phyloP scores from a whole-genome alignment of 2,113 vertebrate genomes.

The Symphodus melops region DNA sequence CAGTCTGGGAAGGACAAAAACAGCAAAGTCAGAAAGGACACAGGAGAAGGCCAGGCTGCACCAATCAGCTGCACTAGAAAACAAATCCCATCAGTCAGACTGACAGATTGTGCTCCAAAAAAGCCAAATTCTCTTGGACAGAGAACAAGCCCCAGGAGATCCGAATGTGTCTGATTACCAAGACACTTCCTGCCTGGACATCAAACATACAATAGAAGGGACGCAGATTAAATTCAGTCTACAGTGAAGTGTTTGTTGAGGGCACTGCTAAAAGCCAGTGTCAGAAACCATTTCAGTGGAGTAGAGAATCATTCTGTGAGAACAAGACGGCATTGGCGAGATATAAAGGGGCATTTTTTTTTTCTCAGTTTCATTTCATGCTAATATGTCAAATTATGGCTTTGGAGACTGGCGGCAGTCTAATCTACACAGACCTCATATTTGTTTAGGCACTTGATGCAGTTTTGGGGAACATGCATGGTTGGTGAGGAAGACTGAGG shows the following conservation, averaged over 20 bases:
- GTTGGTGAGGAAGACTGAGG: slow-evolving; percentile 15
- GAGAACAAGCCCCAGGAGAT: slow-evolving; percentile 52
- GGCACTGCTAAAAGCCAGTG: not conserved
- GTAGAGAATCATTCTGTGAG: slow-evolving; percentile 7
- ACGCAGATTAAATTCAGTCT: slow-evolving; percentile 26
- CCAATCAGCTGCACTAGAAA: slow-evolving; percentile 57
- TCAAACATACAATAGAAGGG: slow-evolving; percentile 27
- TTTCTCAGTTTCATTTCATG: slow-evolving; percentile 34
- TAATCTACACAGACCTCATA: slow-evolving; percentile 35
- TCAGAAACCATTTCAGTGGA: slow-evolving; percentile 8
- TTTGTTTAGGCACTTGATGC: slow-evolving; percentile 35
- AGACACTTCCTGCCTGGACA: slow-evolving; percentile 47
- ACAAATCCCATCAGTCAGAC: slow-evolving; percentile 57
- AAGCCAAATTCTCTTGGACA: slow-evolving; percentile 61
- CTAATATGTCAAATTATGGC: slow-evolving; percentile 30
- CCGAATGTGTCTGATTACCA: slow-evolving; percentile 59
- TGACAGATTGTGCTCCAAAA: slow-evolving; percentile 54
- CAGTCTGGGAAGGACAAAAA: slow-evolving; percentile 33
- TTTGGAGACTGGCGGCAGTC: slow-evolving; percentile 25
- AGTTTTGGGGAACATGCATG: slow-evolving; percentile 19
- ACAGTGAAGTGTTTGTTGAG: slow-evolving; percentile 16
- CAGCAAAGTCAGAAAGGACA: slow-evolving; percentile 59
- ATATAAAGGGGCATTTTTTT: slow-evolving; percentile 23
- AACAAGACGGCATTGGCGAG: slow-evolving; percentile 16
- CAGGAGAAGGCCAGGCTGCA: slow-evolving; percentile 52